Evolutionary conservation across 2,113 vertebrate genomes (phyloP).

Genomic region (Cyanoderma ruficeps): DNA sequence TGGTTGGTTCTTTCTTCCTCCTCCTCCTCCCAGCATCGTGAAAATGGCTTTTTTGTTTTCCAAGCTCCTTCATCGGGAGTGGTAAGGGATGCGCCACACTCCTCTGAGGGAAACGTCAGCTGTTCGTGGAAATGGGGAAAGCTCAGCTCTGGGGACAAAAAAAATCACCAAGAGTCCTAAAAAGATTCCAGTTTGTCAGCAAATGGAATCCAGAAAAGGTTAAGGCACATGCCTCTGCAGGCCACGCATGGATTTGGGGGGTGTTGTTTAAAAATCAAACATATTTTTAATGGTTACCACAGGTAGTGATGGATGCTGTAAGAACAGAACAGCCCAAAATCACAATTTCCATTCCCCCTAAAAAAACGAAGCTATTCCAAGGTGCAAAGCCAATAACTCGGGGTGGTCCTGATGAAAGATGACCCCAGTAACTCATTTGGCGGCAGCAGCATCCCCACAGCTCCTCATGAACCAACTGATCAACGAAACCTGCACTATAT

Average conservation of each 20-base stretch:
- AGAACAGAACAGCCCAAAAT: background rate
- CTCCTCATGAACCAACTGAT: background rate
- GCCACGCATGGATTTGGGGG: accelerated
- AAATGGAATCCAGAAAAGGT: background rate
- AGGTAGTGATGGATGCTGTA: background rate
- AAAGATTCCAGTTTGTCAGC: background rate
- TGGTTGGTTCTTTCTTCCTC: background rate
- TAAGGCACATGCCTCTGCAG: accelerated
- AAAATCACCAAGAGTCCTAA: accelerated
- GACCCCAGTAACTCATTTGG: accelerated
- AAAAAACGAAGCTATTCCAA: accelerated
- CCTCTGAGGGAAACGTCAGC: background rate
- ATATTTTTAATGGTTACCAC: background rate
- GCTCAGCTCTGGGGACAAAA: background rate
- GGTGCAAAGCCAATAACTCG: accelerated
- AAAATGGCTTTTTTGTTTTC: background rate
- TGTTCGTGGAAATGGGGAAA: background rate
- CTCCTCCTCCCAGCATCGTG: background rate
- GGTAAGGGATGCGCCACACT: background rate
- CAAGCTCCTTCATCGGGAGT: background rate
- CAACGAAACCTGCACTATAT: accelerated
- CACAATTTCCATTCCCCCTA: accelerated
- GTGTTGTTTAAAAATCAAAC: background rate
- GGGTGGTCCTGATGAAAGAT: background rate
- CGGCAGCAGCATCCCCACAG: background rate